Evolutionary conservation across 2,797 vertebrate species (phyloP).

Genomic region (Menidia menidia): DNA sequence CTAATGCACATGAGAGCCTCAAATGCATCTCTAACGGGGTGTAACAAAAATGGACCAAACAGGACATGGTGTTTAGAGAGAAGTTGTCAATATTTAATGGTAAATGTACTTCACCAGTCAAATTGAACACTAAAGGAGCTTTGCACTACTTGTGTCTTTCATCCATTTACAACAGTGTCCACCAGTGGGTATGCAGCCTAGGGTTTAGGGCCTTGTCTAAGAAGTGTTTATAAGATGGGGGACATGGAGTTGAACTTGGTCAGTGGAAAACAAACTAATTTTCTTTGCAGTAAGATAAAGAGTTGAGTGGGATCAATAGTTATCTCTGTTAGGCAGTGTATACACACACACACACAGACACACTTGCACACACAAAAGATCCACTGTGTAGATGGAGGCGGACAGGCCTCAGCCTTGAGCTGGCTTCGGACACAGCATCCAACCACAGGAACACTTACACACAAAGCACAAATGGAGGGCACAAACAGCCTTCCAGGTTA

Average conservation of each 20-base stretch:
- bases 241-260: no score
- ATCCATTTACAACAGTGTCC: no score
- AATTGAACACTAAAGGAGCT: background rate
- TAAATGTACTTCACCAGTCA: no score
- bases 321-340: conserved; percentile 51
- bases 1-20: conserved; percentile 8
- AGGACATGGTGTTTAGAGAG: conserved; percentile 34
- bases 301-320: conserved; percentile 50
- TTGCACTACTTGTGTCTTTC: no score
- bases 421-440: conserved; percentile 32
- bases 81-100: background rate
- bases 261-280: conserved; percentile 32
- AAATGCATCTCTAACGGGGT: conserved; percentile 48
- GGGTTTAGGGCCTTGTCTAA: no score
- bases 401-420: conserved; percentile 14
- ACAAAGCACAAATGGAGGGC: conserved; percentile 24
- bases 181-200: no score
- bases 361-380: conserved; percentile 40
- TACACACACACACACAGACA: conserved; percentile 22
- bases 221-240: no score
- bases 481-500: background rate
- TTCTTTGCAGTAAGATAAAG: conserved; percentile 30
- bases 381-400: conserved; percentile 48
- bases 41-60: conserved; percentile 56
- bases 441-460: conserved; percentile 16